These are phyloP conservation scores for Heteromormyrus szaboi DNA, from an alignment of 2,797 vertebrate species.

Conservation along the genomic window DNA sequence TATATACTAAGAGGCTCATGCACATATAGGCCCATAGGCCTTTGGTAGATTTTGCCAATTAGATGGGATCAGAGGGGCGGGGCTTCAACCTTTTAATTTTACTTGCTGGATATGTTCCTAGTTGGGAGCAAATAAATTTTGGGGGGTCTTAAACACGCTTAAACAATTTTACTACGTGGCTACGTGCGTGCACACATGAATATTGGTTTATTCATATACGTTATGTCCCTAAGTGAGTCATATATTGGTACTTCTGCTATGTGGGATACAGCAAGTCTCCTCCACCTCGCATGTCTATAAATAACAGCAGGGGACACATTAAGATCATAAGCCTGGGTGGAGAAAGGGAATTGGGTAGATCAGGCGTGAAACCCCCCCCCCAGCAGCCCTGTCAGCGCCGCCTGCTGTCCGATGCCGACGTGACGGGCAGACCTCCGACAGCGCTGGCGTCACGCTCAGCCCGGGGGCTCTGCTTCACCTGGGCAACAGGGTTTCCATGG, in stretches of 20 bases:
- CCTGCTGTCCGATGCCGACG: not conserved
- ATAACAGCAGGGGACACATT: not conserved
- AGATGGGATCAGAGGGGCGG: not conserved
- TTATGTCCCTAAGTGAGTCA: not conserved
- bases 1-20: not conserved
- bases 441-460: conserved; percentile 37
- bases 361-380: not conserved
- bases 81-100: not conserved
- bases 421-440: conserved; percentile 15
- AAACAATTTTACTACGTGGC: not conserved
- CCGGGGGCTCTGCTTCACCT: conserved; percentile 29
- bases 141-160: not conserved
- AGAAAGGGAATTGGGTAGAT: not conserved
- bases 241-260: not conserved
- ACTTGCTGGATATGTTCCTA: not conserved
- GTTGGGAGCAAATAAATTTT: not conserved
- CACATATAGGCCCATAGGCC: not conserved
- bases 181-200: not conserved
- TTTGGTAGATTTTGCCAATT: not conserved
- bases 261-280: not conserved
- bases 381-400: not conserved
- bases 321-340: not conserved
- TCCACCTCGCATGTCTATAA: not conserved
- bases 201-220: not conserved
- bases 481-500: conserved; percentile 47